Percentiles rank a stretch among this genome's conserved stretches.
Evolutionary conservation across 2,113 vertebrate genomes (phyloP).

Genomic region (Tauraco erythrolophus): DNA sequence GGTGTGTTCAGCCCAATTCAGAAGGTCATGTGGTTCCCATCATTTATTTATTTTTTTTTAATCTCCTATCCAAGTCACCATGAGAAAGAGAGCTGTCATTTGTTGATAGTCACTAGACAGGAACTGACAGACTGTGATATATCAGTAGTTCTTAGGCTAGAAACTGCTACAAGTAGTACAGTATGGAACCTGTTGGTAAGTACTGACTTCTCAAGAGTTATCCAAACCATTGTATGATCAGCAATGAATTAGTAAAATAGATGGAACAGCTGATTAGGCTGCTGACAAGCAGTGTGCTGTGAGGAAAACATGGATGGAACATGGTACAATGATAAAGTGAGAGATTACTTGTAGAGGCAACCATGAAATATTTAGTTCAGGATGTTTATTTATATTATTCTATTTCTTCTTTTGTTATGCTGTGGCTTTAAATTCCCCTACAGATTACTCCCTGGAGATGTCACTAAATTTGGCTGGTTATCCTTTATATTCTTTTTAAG

Average conservation of each 20-base stretch:
- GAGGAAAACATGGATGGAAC: neutral
- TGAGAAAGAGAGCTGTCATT: neutral
- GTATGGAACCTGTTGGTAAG: neutral
- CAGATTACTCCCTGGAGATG: neutral
- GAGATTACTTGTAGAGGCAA: neutral
- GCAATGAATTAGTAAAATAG: neutral
- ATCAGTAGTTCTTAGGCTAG: neutral
- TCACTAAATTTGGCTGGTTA: neutral
- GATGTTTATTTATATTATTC: neutral
- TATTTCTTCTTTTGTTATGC: neutral
- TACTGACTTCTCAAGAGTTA: neutral
- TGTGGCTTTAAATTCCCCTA: neutral
- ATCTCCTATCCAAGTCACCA: neutral
- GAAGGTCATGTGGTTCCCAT: neutral
- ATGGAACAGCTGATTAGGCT: neutral
- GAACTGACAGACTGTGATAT: neutral
- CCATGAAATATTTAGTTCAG: neutral
- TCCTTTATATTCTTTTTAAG: neutral
- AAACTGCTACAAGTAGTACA: neutral
- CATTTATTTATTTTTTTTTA: neutral
- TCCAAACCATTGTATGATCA: neutral
- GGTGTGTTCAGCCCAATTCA: neutral
- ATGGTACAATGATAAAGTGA: neutral
- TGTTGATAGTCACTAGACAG: neutral
- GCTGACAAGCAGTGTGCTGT: neutral